Conservation (phyloP, 2,113 vertebrate species). For the Gyps fulvus region DNA sequence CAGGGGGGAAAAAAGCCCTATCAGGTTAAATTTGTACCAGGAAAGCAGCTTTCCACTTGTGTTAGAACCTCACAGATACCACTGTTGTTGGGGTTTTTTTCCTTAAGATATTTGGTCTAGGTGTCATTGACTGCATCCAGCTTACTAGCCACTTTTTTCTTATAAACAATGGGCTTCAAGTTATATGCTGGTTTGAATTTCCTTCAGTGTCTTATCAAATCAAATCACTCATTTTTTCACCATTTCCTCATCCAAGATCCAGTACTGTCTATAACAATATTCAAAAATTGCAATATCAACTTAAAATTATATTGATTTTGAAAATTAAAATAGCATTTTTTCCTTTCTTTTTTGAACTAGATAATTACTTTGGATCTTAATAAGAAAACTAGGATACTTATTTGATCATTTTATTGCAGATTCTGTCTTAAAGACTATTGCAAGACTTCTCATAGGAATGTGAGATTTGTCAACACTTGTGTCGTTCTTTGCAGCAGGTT, state of each 20-base stretch:
- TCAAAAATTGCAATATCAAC: not conserved
- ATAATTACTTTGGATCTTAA: not conserved
- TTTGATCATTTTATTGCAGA: not conserved
- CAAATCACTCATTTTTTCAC: not conserved
- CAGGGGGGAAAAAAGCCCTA: accelerated
- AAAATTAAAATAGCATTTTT: not conserved
- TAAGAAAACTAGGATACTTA: not conserved
- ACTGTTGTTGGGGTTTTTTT: not conserved
- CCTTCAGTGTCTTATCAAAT: not conserved
- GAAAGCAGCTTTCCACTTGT: not conserved
- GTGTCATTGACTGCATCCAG: not conserved
- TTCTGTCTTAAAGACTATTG: not conserved
- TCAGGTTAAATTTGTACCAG: not conserved
- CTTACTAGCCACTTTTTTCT: not conserved
- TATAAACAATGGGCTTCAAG: not conserved
- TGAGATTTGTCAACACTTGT: not conserved
- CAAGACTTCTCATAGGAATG: not conserved
- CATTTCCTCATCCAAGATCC: not conserved
- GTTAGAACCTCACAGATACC: not conserved
- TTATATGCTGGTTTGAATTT: not conserved
- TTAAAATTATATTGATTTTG: not conserved
- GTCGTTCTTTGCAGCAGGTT: not conserved
- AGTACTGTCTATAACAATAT: not conserved
- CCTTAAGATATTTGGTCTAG: not conserved
- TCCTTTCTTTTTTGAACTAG: not conserved